phyloP scores from a whole-genome alignment of 37 sponge, comb jelly and placozoan genomes.

The Aplysina aerophoba region DNA sequence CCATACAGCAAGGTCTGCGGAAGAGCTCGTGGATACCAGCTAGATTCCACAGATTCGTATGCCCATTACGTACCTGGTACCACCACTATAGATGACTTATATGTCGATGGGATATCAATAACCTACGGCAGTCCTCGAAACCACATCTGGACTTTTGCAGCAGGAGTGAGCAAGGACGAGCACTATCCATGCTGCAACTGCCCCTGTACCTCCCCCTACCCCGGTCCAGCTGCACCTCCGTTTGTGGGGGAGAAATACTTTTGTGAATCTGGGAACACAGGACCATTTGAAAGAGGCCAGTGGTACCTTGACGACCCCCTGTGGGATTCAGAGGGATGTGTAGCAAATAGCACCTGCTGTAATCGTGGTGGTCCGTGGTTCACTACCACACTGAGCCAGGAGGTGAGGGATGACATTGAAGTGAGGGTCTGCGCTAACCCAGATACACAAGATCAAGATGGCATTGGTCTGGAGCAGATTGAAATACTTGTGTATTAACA shows the following conservation, averaged over 20 bases:
- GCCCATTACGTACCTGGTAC: too few relatives aligned
- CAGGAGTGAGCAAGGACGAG: not conserved
- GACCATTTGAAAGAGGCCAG: not conserved
- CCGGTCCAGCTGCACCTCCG: not conserved
- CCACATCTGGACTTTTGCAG: not conserved
- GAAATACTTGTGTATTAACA: conserved; percentile 11
- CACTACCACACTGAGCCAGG: not conserved
- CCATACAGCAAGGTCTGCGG: not conserved
- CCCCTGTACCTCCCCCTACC: not conserved
- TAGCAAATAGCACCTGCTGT: not conserved
- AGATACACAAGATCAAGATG: not conserved
- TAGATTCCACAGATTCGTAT: not conserved
- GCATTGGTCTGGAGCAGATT: not conserved
- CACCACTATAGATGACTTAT: not conserved
- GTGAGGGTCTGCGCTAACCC: not conserved
- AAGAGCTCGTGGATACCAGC: not conserved
- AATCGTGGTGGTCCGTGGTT: conserved; percentile 14
- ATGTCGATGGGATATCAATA: not conserved
- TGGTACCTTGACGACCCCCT: not conserved
- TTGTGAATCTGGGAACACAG: not conserved
- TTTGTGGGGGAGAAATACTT: conserved; percentile 5
- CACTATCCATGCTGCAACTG: not conserved
- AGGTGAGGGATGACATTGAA: not conserved
- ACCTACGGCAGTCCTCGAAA: not conserved
- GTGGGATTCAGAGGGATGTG: not conserved